A percentile compares a stretch with the other conserved stretches of the same genome.
Conservation (phyloP, 2,113 vertebrate species). For the Machaerirhynchus nigripectus region DNA sequence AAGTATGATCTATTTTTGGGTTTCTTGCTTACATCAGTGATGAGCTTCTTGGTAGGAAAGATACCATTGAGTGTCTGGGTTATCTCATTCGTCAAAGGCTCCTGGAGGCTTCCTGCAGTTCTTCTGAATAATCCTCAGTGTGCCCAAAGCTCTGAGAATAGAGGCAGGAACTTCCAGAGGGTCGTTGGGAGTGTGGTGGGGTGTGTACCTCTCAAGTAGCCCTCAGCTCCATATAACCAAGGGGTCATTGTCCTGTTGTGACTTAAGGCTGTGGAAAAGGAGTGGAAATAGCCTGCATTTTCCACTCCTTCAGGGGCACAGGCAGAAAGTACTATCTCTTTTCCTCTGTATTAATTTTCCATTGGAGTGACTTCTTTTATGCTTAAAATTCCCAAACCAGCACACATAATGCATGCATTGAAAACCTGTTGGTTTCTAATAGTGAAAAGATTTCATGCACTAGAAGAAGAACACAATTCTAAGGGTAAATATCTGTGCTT, state of each 20-base stretch:
- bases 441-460: background rate
- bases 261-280: background rate
- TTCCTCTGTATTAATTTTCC: background rate
- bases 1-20: background rate
- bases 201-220: accelerated
- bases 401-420: background rate
- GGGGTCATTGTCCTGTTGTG: background rate
- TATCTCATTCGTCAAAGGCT: background rate
- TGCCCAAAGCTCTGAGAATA: background rate
- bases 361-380: background rate
- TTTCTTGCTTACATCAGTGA: background rate
- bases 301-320: background rate
- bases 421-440: background rate
- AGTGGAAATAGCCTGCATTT: background rate
- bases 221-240: accelerated
- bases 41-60: background rate
- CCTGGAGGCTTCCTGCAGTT: background rate
- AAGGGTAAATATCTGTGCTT: background rate
- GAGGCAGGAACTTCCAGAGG: background rate
- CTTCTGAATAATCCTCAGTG: background rate
- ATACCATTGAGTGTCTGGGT: background rate
- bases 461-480: background rate
- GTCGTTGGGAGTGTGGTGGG: accelerated
- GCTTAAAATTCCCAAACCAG: background rate
- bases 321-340: background rate